Evolutionary conservation across 2,113 vertebrate species (phyloP).

Genomic region (Anas platyrhynchos): DNA sequence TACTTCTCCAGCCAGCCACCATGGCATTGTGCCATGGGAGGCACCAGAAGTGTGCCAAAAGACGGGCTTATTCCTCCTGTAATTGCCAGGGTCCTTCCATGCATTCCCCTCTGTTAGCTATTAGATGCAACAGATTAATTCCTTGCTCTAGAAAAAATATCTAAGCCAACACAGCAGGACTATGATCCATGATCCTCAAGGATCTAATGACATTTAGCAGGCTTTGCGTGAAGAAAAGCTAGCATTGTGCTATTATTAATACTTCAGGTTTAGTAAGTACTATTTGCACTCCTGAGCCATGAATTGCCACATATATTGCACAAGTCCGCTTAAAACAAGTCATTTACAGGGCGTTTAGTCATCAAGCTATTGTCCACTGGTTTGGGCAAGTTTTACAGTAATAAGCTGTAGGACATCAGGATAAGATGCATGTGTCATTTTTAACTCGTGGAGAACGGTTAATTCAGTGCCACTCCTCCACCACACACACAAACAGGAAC

Average conservation of each 20-base stretch:
- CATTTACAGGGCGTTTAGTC: not conserved
- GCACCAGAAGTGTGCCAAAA: not conserved
- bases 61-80: not conserved
- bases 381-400: not conserved
- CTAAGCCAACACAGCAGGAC: slow-evolving; percentile 7
- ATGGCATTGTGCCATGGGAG: not conserved
- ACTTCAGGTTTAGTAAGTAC: not conserved
- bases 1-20: not conserved
- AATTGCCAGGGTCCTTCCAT: not conserved
- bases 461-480: not conserved
- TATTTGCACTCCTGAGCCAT: not conserved
- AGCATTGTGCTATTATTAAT: not conserved
- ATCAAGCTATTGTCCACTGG: not conserved
- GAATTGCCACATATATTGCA: not conserved
- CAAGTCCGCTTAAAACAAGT: not conserved
- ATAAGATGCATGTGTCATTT: not conserved
- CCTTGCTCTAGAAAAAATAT: not conserved
- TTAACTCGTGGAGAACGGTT: not conserved
- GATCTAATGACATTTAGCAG: not conserved
- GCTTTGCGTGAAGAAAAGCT: not conserved
- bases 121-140: not conserved
- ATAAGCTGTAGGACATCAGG: not conserved
- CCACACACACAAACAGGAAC: not conserved
- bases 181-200: not conserved
- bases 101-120: not conserved